Evolutionary conservation across 1,140 invertebrate genomes (phyloP), one percentile per base, ranked within the genome.

Genomic region (Zaprionus kolodkinae): DNA sequence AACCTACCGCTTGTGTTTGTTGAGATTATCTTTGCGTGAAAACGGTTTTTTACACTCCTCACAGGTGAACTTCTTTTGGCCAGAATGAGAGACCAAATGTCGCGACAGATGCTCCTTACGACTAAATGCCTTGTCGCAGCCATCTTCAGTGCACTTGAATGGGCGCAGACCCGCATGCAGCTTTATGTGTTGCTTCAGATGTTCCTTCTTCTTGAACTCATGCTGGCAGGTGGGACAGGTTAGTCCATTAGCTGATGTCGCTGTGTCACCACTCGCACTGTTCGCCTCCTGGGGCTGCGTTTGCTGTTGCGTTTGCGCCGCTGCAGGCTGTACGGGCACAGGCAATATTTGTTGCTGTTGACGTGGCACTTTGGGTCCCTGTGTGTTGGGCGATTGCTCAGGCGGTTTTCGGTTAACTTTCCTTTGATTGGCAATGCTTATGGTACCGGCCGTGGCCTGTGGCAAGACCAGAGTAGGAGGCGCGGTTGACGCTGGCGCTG

Each of bases 11-110:
- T 94, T 93, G 90, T 97, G 96, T 75, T 96, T 96, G 62, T 95
- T 94, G 0, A 97, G 91, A 84, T 96, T 96, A 79, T 96, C 96
- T 80, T 96, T 96, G 1, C 96, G 94, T 0, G 95, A 96, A 76
- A 97, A 97, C 54, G 94, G 94, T 81, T 97, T 97, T 4, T 94
- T 94, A 91, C 96, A 97, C 6, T 96, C 93, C 45, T 96, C 95
- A 85, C 96, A 97, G 35, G 94, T 94, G 81, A 95, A 96, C 91
- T 95, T 94, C 75, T 96, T 96, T 70, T 96, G 94, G 0, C 96
- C 96, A 0, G 96, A 96, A 85, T 97, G 96, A 6, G 95, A 95
- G 2, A 95, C 94, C 77, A 95, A 94, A 79, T 97, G 96, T 9
- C 96, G 93, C 10, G 95, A 93, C 36, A 97, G 90, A 81, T 96